Evolutionary conservation across 2,888 invertebrate species (phyloP).

Genomic region (Bellardia bayeri): DNA sequence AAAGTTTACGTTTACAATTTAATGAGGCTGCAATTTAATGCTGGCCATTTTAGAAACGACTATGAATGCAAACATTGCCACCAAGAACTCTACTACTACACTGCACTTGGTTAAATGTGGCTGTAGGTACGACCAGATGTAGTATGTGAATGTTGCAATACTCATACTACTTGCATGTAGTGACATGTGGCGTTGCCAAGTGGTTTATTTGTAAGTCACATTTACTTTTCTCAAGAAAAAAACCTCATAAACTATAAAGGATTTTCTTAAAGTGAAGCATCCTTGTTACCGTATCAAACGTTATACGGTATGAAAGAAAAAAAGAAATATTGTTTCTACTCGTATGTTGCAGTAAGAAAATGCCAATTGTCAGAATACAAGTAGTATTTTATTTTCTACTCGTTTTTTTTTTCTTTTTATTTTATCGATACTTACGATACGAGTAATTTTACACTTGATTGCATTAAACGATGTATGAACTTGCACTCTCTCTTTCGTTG

Average conservation of each 20-base stretch:
- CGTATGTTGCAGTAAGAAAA: slow-evolving; percentile 36
- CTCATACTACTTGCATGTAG: neutral
- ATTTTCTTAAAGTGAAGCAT: slow-evolving; percentile 61
- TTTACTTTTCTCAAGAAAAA: slow-evolving; percentile 11
- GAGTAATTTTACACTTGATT: slow-evolving; percentile 72
- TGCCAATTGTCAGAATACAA: slow-evolving; percentile 56
- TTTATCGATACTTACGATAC: slow-evolving; percentile 56
- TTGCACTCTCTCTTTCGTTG: slow-evolving; percentile 63
- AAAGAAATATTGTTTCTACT: slow-evolving; percentile 20
- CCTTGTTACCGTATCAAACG: slow-evolving; percentile 48
- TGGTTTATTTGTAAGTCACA: slow-evolving; percentile 66
- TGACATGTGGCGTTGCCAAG: slow-evolving; percentile 70
- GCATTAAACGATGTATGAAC: slow-evolving; percentile 58
- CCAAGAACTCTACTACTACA: slow-evolving; percentile 43
- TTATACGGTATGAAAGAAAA: neutral
- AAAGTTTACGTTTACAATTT: slow-evolving; percentile 70
- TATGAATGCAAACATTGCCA: slow-evolving; percentile 2
- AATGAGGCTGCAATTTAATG: slow-evolving; percentile 65
- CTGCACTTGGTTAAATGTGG: slow-evolving; percentile 45
- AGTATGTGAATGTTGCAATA: slow-evolving; percentile 43
- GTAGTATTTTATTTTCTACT: slow-evolving; percentile 53
- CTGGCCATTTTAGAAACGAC: slow-evolving; percentile 56
- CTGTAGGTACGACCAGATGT: slow-evolving; percentile 1
- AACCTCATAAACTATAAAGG: slow-evolving; percentile 60
- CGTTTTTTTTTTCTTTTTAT: neutral